These are phyloP conservation scores for Chrysina gloriosa DNA, from an alignment of 2,888 invertebrate genomes.

Conservation along the genomic window DNA sequence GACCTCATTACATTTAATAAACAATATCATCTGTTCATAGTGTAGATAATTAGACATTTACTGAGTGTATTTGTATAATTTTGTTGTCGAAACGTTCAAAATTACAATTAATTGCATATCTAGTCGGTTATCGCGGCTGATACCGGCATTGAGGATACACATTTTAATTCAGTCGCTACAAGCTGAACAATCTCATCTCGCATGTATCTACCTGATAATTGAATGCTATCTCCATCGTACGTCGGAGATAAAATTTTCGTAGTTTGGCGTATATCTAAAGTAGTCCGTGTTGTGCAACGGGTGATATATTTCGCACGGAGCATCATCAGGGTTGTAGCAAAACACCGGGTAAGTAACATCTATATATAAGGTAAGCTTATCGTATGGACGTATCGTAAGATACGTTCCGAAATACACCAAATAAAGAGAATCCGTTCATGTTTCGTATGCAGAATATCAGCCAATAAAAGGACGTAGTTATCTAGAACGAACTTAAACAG, in stretches of 20 bases:
- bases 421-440: no score
- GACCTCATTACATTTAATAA: no score
- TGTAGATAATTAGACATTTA: no score
- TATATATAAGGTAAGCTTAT: no score
- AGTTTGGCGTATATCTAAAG: neutral
- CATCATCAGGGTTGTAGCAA: neutral
- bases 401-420: no score
- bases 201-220: conserved; percentile 10
- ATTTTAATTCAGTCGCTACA: conserved; percentile 1
- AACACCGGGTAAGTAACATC: neutral
- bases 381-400: no score
- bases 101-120: neutral
- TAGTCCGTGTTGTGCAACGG: neutral
- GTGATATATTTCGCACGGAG: neutral
- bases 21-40: no score
- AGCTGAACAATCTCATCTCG: conserved; percentile 1
- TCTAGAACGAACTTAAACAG: no score
- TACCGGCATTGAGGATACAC: neutral
- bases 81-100: neutral
- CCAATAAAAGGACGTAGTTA: no score
- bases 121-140: neutral
- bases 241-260: neutral
- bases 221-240: neutral
- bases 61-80: neutral
- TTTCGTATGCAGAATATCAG: no score